Conservation (phyloP, 2,888 invertebrate species). For the Diadegma fenestrale region DNA sequence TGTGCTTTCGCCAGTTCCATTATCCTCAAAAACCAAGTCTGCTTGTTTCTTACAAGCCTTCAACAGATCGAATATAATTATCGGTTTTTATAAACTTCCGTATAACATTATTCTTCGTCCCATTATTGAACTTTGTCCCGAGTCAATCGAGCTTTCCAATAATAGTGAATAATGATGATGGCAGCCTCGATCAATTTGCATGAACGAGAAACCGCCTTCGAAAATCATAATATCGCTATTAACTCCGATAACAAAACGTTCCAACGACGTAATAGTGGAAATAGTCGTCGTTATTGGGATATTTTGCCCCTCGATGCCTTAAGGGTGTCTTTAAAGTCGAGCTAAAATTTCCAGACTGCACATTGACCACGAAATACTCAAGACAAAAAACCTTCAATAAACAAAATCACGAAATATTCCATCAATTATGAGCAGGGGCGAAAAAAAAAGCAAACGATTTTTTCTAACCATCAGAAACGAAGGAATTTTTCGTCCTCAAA, state of each 20-base stretch:
- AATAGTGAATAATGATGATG: neutral
- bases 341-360: neutral
- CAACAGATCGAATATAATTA: constrained; percentile 19
- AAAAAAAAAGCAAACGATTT: neutral
- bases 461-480: too few species aligned
- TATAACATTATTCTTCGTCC: neutral
- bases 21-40: neutral
- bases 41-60: neutral
- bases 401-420: neutral
- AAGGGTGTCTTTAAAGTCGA: neutral
- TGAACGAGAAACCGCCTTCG: neutral
- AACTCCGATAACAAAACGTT: constrained; percentile 6
- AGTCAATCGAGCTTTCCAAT: neutral
- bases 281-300: neutral
- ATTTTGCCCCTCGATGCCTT: neutral
- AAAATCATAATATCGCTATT: neutral
- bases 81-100: neutral
- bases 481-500: neutral
- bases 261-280: neutral
- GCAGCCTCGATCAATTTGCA: neutral
- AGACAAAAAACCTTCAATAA: neutral
- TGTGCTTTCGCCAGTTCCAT: neutral
- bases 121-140: neutral
- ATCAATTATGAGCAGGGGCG: neutral
- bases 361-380: neutral